A percentile compares a stretch with the other conserved stretches of the same genome.
Conservation (phyloP, 2,113 vertebrate genomes). For the Acinonyx jubatus region DNA sequence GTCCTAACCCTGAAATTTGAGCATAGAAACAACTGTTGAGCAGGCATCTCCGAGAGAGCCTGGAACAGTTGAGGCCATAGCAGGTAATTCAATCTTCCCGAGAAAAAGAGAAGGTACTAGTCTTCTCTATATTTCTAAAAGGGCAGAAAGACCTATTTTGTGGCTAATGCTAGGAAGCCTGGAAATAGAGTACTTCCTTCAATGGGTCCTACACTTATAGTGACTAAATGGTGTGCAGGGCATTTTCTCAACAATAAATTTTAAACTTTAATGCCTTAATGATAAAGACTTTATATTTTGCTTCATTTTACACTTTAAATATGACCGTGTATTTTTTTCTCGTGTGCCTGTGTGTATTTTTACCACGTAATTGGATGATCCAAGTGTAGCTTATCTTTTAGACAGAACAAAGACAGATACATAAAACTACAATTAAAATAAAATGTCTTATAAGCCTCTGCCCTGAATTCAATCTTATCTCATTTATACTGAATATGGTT, state of each 20-base stretch:
- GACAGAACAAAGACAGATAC: not conserved
- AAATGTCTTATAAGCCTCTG: conserved; percentile 13
- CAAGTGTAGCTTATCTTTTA: conserved; percentile 15
- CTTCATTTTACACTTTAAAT: not conserved
- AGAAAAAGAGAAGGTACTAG: not conserved
- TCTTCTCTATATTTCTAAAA: conserved; percentile 5
- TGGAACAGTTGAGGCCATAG: not conserved
- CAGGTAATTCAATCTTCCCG: not conserved
- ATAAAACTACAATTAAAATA: conserved; percentile 44
- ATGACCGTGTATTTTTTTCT: not conserved
- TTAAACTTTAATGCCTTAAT: not conserved
- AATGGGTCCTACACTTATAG: not conserved
- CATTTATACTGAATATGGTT: not conserved
- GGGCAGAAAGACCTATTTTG: not conserved
- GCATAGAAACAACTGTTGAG: conserved; percentile 11
- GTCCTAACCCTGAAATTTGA: not conserved
- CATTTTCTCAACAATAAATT: conserved; percentile 39
- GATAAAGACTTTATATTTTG: conserved; percentile 42
- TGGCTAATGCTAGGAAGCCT: not conserved
- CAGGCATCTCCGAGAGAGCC: not conserved
- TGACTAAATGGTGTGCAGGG: not conserved
- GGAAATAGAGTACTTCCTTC: not conserved
- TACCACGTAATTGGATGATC: not conserved
- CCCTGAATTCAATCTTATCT: not conserved
- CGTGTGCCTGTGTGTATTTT: not conserved